Base-by-base conservation (phyloP, 2,797 vertebrate species). In the Rousettus madagascariensis region DNA sequence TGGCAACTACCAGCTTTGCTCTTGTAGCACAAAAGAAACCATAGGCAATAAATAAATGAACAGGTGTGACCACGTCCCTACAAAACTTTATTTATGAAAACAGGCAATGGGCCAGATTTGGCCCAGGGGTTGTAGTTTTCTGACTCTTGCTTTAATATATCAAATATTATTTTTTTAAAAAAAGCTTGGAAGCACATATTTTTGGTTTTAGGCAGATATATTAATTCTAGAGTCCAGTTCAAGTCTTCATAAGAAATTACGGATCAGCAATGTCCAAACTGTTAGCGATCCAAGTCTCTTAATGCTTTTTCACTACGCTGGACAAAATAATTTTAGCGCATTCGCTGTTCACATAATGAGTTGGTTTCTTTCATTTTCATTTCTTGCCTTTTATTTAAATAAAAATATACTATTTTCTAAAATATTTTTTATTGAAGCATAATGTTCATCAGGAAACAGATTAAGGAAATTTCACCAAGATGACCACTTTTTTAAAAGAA, bases 1-100 rank as follows among this genome's bases (percentile, higher is more conserved):
- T 61, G 71, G 28, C 46, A 92, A 36, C 9, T 24, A 16, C 41
- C 36, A 55, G 28, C n/a, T 87, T 66, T 82, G 55, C 19, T 86
- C 22, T 69, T 57, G 8, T n/a, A 61, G 57, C 53, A 46, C 12
- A 36, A 68, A 74, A 20, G 26, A 3, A 78, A 41, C 38, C 59
- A 38, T 24, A 61, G 11, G 33, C 26, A 36, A 61, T 19, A 26
- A 53, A 38, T 57, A 57, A 57, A 33, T 80, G 26, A 65, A 65
- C 72, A n/a, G 36, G 11, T 6, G 20, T 41, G 86, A 9, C 66
- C 66, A 36, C n/a, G 61, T 66, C 61, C 53, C 61, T 75, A 71
- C 69, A 82, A 86, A 86, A 71, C 72, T 82, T 90, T 71, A 65
- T 90, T 95, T 90, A 71, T 5, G 55, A 86, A 83, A 82, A 71